Evolutionary conservation across 2,113 vertebrate species (phyloP), one percentile per base, ranked within the genome.

Genomic region (Eolophus roseicapilla): DNA sequence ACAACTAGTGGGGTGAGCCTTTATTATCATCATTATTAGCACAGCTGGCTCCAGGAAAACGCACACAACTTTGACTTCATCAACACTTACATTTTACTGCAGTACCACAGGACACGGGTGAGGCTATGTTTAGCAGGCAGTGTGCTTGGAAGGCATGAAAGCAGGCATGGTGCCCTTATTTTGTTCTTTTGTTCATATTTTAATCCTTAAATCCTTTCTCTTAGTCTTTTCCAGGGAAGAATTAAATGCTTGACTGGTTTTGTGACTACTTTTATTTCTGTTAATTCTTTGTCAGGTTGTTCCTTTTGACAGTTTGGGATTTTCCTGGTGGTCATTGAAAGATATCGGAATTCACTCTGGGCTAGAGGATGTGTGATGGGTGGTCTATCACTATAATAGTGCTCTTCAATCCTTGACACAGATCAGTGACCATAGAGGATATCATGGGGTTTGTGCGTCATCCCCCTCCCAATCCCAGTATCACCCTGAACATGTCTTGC

Each of bases 121-220:
- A 88, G 41, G 17, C 44, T 88, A 37, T 88, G 46, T 76, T 88
- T 64, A 69, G 57, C 57, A 93, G 68, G 33, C 14, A 47, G 31
- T 67, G 37, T 82, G 33, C 53, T 80, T 92, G 49, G 28, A 63
- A 86, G 52, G 67, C 63, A 17, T 70, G 41, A 85, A 88, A 74
- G 75, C 39, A 80, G 69, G 64, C 82, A 74, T 0, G 0, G 43
- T 94, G 71, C 37, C 50, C 37, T 91, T 82, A 59, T 28, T 97
- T 88, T 88, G 37, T 85, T 82, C 70, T 33, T 90, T 85, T 89
- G 62, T 37, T 90, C 64, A 13, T 74, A 41, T 82, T 94, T 89
- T 91, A 91, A 74, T 93, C 37, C 39, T 85, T 85, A 92, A 93
- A 92, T 86, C 59, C 24, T 69, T 90, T 85, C 82, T 18, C n/a